These are phyloP conservation scores for Bagarius yarrelli DNA, from an alignment of 2,113 vertebrate species.

Conservation along the genomic window DNA sequence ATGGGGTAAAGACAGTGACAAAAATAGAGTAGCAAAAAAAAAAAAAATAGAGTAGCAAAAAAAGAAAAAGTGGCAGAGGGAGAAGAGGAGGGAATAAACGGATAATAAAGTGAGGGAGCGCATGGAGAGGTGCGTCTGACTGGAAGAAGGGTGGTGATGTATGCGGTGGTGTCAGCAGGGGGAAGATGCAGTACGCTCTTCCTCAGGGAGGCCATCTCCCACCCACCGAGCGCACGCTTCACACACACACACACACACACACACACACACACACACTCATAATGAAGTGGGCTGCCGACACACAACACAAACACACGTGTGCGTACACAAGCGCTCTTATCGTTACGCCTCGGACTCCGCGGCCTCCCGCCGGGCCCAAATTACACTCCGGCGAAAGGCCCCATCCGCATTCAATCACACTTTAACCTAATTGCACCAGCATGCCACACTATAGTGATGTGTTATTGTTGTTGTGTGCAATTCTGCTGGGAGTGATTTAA, in stretches of 20 bases:
- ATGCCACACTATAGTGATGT: constrained; percentile 43
- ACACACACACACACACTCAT: constrained; percentile 52
- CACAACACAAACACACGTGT: constrained; percentile 47
- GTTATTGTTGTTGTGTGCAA: constrained; percentile 48
- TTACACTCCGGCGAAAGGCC: constrained; percentile 42
- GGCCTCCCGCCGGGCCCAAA: constrained; percentile 44
- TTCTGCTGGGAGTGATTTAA: constrained; percentile 48
- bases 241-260: constrained; percentile 53
- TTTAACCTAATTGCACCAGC: constrained; percentile 53
- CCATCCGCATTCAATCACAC: constrained; percentile 52
- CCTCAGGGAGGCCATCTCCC: constrained; percentile 71
- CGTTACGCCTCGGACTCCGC: constrained; percentile 36
- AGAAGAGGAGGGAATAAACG: constrained; percentile 69
- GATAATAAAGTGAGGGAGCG: constrained; percentile 71
- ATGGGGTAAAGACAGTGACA: constrained; percentile 8
- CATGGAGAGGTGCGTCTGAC: constrained; percentile 66
- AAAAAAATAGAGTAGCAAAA: constrained; percentile 23
- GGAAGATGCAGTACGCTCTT: constrained; percentile 77
- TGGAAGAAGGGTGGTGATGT: constrained; percentile 73
- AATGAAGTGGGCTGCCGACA: constrained; percentile 56
- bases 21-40: constrained; percentile 44
- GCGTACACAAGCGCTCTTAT: constrained; percentile 43
- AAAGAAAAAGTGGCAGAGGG: constrained; percentile 49
- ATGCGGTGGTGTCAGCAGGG: constrained; percentile 76
- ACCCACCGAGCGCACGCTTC: constrained; percentile 47